Evolutionary conservation across 2,888 invertebrate species (phyloP).

Genomic region (Drosophila niveifrons): DNA sequence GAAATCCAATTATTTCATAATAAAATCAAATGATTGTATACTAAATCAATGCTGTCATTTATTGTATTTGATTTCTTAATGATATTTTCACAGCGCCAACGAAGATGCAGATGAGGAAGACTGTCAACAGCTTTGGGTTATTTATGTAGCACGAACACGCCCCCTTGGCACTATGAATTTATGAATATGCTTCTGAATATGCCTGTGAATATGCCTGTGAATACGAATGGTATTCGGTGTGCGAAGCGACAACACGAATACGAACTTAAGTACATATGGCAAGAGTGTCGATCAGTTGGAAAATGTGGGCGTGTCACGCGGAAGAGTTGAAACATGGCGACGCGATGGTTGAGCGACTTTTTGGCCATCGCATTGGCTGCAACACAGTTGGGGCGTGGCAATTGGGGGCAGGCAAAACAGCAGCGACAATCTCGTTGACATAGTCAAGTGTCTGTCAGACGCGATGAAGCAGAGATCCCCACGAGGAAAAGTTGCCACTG

Average conservation of each 20-base stretch:
- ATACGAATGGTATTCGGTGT: slow-evolving; percentile 17
- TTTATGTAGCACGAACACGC: slow-evolving; percentile 72
- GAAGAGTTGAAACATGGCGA: slow-evolving; percentile 71
- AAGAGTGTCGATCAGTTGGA: slow-evolving; percentile 65
- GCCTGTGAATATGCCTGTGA: slow-evolving; percentile 2
- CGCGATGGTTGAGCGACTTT: slow-evolving; percentile 60
- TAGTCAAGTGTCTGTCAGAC: slow-evolving; percentile 38
- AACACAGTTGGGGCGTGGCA: slow-evolving; percentile 74
- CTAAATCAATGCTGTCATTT: slow-evolving; percentile 74
- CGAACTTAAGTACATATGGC: slow-evolving; percentile 34
- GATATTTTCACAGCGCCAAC: slow-evolving; percentile 61
- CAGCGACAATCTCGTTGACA: slow-evolving; percentile 68
- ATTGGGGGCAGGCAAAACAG: slow-evolving; percentile 45
- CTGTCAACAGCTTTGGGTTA: slow-evolving; percentile 70
- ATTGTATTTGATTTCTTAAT: slow-evolving; percentile 71
- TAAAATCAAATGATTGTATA: slow-evolving; percentile 58
- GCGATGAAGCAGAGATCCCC: neutral
- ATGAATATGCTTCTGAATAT: slow-evolving; percentile 17
- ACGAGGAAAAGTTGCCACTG: neutral
- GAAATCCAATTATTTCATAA: slow-evolving; percentile 54
- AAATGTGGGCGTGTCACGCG: slow-evolving; percentile 65
- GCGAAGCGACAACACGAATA: slow-evolving; percentile 26
- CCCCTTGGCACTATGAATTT: slow-evolving; percentile 54
- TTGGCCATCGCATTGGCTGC: slow-evolving; percentile 72
- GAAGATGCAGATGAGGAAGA: slow-evolving; percentile 1